Conservation (phyloP, 2,113 vertebrate species). For the Oreocharis arfaki region DNA sequence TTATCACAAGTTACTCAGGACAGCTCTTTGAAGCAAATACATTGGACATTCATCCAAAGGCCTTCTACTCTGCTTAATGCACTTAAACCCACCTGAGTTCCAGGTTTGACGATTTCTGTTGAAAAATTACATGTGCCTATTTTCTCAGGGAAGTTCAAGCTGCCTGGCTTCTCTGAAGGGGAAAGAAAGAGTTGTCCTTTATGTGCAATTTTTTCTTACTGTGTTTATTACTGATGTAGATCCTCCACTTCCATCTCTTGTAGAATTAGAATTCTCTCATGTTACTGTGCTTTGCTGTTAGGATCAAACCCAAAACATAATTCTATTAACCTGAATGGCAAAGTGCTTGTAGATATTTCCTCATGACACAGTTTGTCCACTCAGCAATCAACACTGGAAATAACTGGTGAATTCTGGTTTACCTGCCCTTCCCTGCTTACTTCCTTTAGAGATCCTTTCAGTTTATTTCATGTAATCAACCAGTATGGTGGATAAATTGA, state of each 20-base stretch:
- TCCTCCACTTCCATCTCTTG: background rate
- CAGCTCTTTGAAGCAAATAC: background rate
- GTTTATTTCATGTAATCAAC: background rate
- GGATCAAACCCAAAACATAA: background rate
- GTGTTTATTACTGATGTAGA: background rate
- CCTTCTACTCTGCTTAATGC: background rate
- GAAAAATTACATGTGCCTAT: background rate
- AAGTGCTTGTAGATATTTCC: background rate
- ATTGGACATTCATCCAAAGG: background rate
- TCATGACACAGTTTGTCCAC: background rate
- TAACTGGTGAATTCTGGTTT: background rate
- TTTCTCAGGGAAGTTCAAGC: background rate
- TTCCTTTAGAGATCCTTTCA: background rate
- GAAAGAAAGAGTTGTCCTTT: background rate
- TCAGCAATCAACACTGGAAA: background rate
- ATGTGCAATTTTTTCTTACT: background rate
- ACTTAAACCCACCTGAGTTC: background rate
- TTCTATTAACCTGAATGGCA: background rate
- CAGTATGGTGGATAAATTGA: background rate
- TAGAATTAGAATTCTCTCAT: background rate
- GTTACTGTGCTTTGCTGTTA: background rate
- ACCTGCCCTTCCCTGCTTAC: background rate
- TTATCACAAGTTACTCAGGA: background rate
- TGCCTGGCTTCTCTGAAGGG: background rate
- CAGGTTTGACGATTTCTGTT: background rate